Base-by-base conservation (phyloP, 2,113 vertebrate genomes). In the Mormoops blainvillei region DNA sequence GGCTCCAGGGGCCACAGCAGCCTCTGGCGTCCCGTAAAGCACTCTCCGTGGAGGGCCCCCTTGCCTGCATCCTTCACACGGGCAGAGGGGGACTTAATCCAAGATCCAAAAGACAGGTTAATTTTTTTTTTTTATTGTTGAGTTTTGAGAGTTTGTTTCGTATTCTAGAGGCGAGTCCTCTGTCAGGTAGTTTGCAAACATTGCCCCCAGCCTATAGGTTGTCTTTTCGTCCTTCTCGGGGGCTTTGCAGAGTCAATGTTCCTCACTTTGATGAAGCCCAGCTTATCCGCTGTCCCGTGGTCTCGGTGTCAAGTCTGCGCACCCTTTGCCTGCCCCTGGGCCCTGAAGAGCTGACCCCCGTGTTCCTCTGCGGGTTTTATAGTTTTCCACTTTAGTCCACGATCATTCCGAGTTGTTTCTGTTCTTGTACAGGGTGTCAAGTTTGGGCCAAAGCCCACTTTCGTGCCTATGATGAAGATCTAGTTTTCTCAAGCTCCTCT, bases 31-130 rank as follows among this genome's bases (percentile, higher is more conserved):
- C 45, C 45, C 45, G 96, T 96, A 11, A 33, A 58, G 36, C 1
- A 3, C 19, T 50, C 24, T 61, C 10, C 3, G 7, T 31, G 1
- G 56, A 3, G 80, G 26, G 0, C n/a, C 3, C 26, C 9, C 19
- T 52, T 36, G 14, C 33, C 33, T 50, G 43, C 1, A 15, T 2
- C 48, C 38, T 43, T 28, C 6, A 12, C 5, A 5, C 19, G 48
- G 41, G 43, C 4, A 10, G 52, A 83, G 43, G 31, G 4, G 68
- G 41, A 41, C 33, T 65, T 52, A 36, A 86, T 70, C 20, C 33
- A 38, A 45, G 63, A 45, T 52, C 18, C 41, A 13, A 31, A 24
- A n/a, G 45, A 41, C 70, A 65, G 67, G 45, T 36, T 4, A 0
- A 12, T 41, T 38, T 24, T 52, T 31, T 68, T 24, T n/a, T n/a